A percentile compares a stretch with the other conserved stretches of the same genome.
Conservation (phyloP, 2,113 vertebrate species). For the Jaculus jaculus region DNA sequence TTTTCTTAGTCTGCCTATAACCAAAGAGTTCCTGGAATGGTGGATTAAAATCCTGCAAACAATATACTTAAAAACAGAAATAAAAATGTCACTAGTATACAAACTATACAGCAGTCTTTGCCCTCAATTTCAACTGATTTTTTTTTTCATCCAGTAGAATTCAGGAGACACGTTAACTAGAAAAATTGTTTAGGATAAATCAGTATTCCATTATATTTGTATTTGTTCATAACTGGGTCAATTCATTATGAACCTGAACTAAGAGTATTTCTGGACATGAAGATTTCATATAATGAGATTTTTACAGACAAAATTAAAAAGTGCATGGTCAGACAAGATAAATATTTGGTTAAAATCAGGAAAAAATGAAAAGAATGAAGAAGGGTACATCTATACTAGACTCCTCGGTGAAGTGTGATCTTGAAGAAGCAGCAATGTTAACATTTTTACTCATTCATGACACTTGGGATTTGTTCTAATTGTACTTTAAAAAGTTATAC, state of each 20-base stretch:
- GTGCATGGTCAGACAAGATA: background rate
- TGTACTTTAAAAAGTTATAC: slow-evolving; percentile 10
- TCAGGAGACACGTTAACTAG: background rate
- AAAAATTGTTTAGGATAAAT: background rate
- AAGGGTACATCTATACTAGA: background rate
- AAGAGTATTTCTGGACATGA: background rate
- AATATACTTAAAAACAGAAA: background rate
- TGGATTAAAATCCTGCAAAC: background rate
- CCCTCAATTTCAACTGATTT: background rate
- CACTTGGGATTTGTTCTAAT: slow-evolving; percentile 5
- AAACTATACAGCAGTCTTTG: background rate
- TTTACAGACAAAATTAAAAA: background rate
- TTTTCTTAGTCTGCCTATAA: background rate
- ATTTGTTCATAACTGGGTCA: background rate
- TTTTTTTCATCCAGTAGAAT: slow-evolving; percentile 3
- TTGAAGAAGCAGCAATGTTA: background rate
- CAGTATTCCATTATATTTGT: background rate
- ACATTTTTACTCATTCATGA: background rate
- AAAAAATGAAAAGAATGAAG: background rate
- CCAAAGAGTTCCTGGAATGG: background rate
- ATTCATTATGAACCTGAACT: background rate
- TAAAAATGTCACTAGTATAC: background rate
- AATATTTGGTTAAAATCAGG: background rate
- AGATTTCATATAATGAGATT: background rate
- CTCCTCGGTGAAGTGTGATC: background rate